These are phyloP conservation scores for Buceros bicornis DNA, from an alignment of 2,797 vertebrate species.

Conservation along the genomic window DNA sequence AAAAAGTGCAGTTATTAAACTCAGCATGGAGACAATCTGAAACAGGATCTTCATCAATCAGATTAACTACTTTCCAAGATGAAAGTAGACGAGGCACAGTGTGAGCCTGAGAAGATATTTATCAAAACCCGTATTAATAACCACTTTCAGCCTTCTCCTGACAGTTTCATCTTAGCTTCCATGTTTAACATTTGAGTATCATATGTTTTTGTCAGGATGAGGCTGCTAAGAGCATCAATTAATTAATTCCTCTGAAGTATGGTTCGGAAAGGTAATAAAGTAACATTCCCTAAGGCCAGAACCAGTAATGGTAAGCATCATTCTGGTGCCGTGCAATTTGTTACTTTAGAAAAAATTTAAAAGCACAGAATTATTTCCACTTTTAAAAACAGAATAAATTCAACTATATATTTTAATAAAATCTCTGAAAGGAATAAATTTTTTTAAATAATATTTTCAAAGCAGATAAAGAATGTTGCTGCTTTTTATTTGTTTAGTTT, in stretches of 20 bases:
- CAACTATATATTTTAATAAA: conserved; percentile 64
- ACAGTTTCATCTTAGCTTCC: conserved; percentile 89
- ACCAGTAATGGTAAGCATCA: conserved; percentile 77
- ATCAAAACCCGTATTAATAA: conserved; percentile 92
- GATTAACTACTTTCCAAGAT: conserved; percentile 88
- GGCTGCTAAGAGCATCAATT: conserved; percentile 85
- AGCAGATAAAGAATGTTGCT: conserved; percentile 6
- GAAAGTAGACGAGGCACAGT: conserved; percentile 87
- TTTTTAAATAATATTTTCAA: conserved; percentile 27
- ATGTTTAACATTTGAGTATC: conserved; percentile 89
- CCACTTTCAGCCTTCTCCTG: conserved; percentile 85
- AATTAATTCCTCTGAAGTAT: conserved; percentile 87
- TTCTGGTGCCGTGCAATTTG: conserved; percentile 67
- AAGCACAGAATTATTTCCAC: conserved; percentile 59
- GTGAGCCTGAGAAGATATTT: conserved; percentile 88
- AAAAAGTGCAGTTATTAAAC: conserved; percentile 81
- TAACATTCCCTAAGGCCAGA: conserved; percentile 82
- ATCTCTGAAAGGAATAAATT: not conserved
- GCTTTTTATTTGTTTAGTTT: conserved; percentile 68
- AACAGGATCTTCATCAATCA: conserved; percentile 92
- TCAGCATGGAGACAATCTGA: conserved; percentile 88
- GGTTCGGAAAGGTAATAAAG: conserved; percentile 86
- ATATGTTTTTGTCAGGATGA: conserved; percentile 89
- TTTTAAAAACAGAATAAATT: conserved; percentile 41
- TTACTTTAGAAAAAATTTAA: conserved; percentile 77